Base-by-base conservation (phyloP, 2,113 vertebrate genomes). In the Heterotis niloticus region DNA sequence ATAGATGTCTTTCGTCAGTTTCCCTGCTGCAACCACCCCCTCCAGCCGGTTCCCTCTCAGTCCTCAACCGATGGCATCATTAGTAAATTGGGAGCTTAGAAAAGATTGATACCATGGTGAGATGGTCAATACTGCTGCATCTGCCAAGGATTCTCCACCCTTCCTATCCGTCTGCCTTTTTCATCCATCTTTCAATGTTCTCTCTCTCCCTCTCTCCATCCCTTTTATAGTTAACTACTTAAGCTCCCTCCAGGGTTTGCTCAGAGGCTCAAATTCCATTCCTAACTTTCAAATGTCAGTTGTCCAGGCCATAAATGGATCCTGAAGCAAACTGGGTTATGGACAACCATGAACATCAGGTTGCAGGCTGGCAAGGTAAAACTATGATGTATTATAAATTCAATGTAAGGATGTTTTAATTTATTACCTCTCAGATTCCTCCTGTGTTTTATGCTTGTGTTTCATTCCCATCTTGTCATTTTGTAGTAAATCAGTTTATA, bases 61-160 rank as follows among this genome's bases (percentile, higher is more conserved):
- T 76, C 79, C 44, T 68, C 77, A 73, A 70, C 77, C 81, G 79
- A 83, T 82, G 56, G 75, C 85, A 84, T 86, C 86, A 85, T 88
- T 88, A 87, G 85, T 85, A 82, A 88, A 88, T 88, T 86, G 86
- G 82, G 86, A 79, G 79, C 73, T 16, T 56, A 66, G 34, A 72
- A 57, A 77, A 85, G 88, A 88, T 84, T 87, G 85, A 88, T 87
- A 82, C 77, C 81, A 62, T 80, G 81, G 85, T 76, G 78, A 80
- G 10, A 57, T 66, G 78, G 85, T 89, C 86, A 81, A 89, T 88
- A 88, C 17, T 67, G 77, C 81, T 82, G 84, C 87, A 79, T 65
- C 72, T 73, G 76, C 82, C 86, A 86, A 84, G 78, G 75, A 29
- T 64, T 67, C 44, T 17, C 76, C 75, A 60, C 68, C 77, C 78